Evolutionary conservation across 1,140 invertebrate genomes (phyloP), one percentile per base, ranked within the genome.

Genomic region (Lysiphlebus fabarum): DNA sequence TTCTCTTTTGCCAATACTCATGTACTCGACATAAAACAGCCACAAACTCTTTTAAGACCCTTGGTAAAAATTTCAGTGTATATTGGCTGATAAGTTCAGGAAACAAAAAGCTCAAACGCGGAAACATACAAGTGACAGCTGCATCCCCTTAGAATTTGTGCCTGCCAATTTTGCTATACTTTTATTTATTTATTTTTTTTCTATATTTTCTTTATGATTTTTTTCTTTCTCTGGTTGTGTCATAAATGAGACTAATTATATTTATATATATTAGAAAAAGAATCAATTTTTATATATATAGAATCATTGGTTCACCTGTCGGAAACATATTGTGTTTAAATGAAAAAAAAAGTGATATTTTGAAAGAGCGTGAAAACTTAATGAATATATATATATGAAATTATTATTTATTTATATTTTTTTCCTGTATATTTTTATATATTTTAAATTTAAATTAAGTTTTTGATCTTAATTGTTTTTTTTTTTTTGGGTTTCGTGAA

Each of bases 121-220:
- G 67, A 71, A 74, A 74, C 17, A 26, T 4, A 26, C 68, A 69
- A 72, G 72, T 70, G 73, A 76, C 74, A 74, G 67, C 72, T 75
- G 68, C 61, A 62, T 51, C 63, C 58, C 47, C 49, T 49, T 50
- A 58, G 45, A 44, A 38, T 53, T 56, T 49, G 36, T 49, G 41
- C 26, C 53, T 51, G 49, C 47, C 71, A 75, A 77, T 75, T 77
- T 74, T 64, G 63, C 59, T 65, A 53, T 69, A n/a, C n/a, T n/a
- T n/a, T 67, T 66, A 62, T 69, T 48, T 55, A 64, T 58, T 63
- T 36, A 53, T 59, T 59, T 63, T 59, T 56, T 42, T 53, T 41
- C 55, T 47, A 38, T 47, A 38, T 56, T 54, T 38, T 47, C 41
- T 43, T 47, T 44, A 9, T 11, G 45, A 11, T 38, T 12, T 11